Conservation (phyloP, 2,888 invertebrate species). For the Chrysina gloriosa region DNA sequence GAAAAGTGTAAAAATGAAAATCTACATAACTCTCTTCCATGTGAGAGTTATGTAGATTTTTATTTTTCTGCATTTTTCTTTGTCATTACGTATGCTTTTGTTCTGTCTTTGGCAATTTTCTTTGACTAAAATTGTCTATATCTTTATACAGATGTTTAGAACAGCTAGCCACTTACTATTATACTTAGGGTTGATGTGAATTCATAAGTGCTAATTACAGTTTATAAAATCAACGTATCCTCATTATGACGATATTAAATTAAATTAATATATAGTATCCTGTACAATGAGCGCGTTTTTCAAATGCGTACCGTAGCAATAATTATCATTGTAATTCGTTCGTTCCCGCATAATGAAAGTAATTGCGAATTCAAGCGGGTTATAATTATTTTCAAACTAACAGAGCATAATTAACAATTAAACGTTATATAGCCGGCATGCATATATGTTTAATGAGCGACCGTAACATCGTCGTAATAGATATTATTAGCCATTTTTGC, state of each 20-base stretch:
- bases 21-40: too few species aligned
- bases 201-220: neutral
- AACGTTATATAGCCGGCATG: neutral
- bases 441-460: neutral
- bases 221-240: neutral
- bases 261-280: conserved; percentile 4
- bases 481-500: conserved; percentile 20
- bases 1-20: too few species aligned
- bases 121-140: too few species aligned
- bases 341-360: conserved; percentile 7
- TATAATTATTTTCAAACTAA: conserved; percentile 25
- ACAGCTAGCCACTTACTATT: too few species aligned
- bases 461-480: conserved; percentile 8
- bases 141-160: too few species aligned
- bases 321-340: conserved; percentile 19
- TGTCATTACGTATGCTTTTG: too few species aligned
- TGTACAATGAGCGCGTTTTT: neutral
- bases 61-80: too few species aligned
- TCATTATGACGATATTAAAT: neutral
- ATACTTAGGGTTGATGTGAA: too few species aligned
- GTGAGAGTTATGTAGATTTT: too few species aligned
- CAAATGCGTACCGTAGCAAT: neutral
- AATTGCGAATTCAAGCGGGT: conserved; percentile 19
- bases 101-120: too few species aligned
- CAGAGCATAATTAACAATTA: conserved; percentile 28